A percentile compares a stretch with the other conserved stretches of the same genome.
These are phyloP conservation scores for Pogonus chalceus DNA, from an alignment of 1,140 invertebrate genomes.

Conservation along the genomic window DNA sequence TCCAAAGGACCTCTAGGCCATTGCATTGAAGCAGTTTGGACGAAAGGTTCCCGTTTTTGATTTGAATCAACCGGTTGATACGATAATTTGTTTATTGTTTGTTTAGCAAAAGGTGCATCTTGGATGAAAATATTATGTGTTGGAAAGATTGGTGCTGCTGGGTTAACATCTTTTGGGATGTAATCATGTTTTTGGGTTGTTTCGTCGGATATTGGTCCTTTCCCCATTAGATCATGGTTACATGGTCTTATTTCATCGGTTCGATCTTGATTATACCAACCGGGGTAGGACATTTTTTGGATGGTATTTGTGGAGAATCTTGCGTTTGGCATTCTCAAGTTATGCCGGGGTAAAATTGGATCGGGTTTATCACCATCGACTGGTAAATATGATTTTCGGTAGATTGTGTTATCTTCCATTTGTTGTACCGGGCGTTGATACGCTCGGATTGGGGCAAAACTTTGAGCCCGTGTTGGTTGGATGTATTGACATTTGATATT, in stretches of 20 bases:
- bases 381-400: slow-evolving; percentile 45
- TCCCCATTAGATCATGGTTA: slow-evolving; percentile 30
- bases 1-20: slow-evolving; percentile 40
- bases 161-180: slow-evolving; percentile 48
- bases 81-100: slow-evolving; percentile 29
- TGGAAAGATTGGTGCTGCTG: slow-evolving; percentile 32
- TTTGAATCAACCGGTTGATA: slow-evolving; percentile 20
- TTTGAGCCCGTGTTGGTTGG: slow-evolving; percentile 45
- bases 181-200: slow-evolving; percentile 65
- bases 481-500: slow-evolving; percentile 41
- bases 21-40: slow-evolving; percentile 42
- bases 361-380: slow-evolving; percentile 27
- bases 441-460: slow-evolving; percentile 39
- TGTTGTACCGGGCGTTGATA: slow-evolving; percentile 40
- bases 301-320: slow-evolving; percentile 40
- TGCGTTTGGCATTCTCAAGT: slow-evolving; percentile 33
- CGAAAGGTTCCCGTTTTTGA: slow-evolving; percentile 39
- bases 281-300: slow-evolving; percentile 46
- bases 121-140: slow-evolving; percentile 35
- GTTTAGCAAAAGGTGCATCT: slow-evolving; percentile 29
- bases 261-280: slow-evolving; percentile 36
- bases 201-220: slow-evolving; percentile 57
- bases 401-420: slow-evolving; percentile 46
- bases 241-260: slow-evolving; percentile 31
- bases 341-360: slow-evolving; percentile 33